Evolutionary conservation across 2,888 invertebrate genomes (phyloP).

Genomic region (Exocentrus adspersus): DNA sequence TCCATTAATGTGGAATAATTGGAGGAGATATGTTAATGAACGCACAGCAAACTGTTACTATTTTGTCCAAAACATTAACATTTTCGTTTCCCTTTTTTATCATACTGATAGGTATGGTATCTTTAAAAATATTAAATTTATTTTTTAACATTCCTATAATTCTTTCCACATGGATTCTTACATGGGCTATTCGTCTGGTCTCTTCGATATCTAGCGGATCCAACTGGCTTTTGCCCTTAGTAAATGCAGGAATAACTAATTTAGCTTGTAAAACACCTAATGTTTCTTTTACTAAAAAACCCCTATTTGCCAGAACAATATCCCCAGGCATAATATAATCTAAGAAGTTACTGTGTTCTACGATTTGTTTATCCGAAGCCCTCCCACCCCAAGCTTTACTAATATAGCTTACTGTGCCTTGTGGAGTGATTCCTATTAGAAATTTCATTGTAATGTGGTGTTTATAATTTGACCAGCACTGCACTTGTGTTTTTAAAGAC

Average conservation of each 20-base stretch:
- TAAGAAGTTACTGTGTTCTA: background rate
- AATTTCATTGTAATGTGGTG: slow-evolving; percentile 36
- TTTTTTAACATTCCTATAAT: no score
- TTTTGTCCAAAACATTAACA: slow-evolving; percentile 14
- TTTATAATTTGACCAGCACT: slow-evolving; percentile 38
- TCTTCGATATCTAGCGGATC: slow-evolving; percentile 39
- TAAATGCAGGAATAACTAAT: slow-evolving; percentile 39
- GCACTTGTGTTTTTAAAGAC: slow-evolving; percentile 13
- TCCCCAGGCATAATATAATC: no score
- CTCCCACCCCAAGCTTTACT: slow-evolving; percentile 5
- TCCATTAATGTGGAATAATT: slow-evolving; percentile 8
- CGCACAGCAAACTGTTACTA: slow-evolving; percentile 9
- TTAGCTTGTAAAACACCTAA: slow-evolving; percentile 32
- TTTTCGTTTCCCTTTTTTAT: slow-evolving; percentile 17
- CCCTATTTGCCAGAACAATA: slow-evolving; percentile 40
- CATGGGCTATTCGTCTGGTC: slow-evolving; percentile 39
- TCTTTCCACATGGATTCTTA: slow-evolving; percentile 40
- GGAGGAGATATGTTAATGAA: slow-evolving; percentile 21
- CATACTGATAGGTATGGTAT: slow-evolving; percentile 21
- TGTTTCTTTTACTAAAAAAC: slow-evolving; percentile 38
- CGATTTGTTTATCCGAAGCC: background rate
- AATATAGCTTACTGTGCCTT: slow-evolving; percentile 17
- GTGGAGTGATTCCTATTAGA: slow-evolving; percentile 33
- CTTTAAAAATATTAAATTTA: slow-evolving; percentile 29
- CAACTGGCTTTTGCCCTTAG: slow-evolving; percentile 41